Base-by-base conservation (phyloP, 2,113 vertebrate species). In the Oplegnathus fasciatus region DNA sequence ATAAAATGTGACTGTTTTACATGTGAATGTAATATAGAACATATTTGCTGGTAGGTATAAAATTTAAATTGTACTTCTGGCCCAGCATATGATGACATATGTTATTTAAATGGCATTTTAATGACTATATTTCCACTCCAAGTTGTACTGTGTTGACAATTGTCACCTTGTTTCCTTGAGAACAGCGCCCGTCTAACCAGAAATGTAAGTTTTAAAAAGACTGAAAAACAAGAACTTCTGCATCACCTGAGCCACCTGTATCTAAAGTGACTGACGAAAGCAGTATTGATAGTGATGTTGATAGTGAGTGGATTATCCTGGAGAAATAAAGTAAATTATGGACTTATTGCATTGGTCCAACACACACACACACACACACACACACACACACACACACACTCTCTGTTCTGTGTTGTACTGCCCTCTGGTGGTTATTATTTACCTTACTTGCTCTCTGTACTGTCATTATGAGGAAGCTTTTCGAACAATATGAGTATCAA, bases 361-460 rank as follows among this genome's bases (percentile, higher is more conserved):
- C 10, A 18, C 48, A 11, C 13, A 37, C 28, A 15, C 30, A 44
- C 52, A 32, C 30, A 14, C 5, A 11, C 24, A 82, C 57, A 78
- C 14, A 28, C 4, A 80, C 3, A 6, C 13, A 40, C 2, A 0
- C 2, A 28, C 1, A 32, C 15, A 13, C 24, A n/a, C 4, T 26
- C 26, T 44, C 55, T 80, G 30, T 48, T 75, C n/a, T 83, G 55
- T 42, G 17, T 50, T 80, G 32, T 28, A 77, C 8, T 79, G 88
- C 92, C 93, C 78, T 73, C 94, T 91, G 64, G 86, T 94, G 95
- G 91, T 82, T 50, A 75, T 46, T 30, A 15, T 22, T 30, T 20
- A 8, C 0, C 7, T 55, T 5, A 0, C 42, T 34, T 18, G 2
- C 26, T 79, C 32, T 17, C 5, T 22, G 18, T 5, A 2, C 3